Evolutionary conservation across 2,797 vertebrate genomes (phyloP), one percentile per base, ranked within the genome.

Genomic region (Pampus argenteus): DNA sequence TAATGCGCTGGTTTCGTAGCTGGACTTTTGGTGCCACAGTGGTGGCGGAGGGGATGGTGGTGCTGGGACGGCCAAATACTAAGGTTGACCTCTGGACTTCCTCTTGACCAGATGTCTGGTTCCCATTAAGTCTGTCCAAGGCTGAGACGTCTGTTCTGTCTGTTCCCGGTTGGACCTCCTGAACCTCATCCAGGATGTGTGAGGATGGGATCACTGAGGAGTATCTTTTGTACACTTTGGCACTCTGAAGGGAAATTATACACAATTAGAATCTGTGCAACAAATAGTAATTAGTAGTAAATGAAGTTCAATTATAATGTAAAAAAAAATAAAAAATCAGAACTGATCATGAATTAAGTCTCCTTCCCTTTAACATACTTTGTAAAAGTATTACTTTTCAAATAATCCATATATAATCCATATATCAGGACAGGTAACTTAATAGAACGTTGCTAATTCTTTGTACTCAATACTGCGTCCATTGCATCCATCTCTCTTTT

Each of bases 221-320:
- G 89, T 94, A 94, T 80, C 87, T 92, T 85, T 98, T 96, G 91
- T 82, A 93, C 11, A 91, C 84, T 84, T 92, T 93, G 81, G 93
- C 61, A 83, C 81, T 93, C 97, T 99, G 90, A 48, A 71, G 71
- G 81, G 14, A 72, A 36, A 89, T 74, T 72, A 87, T 4, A 40
- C 40, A 82, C 17, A 59, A 66, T 54, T 18, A 20, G 25, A 34
- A 49, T 59, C 4, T 48, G 0, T 58, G 23, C n/a, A 77, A 9
- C 28, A 38, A 14, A 20, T 47, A 42, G 5, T 2, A 60, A 49
- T 55, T 10, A 10, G 25, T 22, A 50, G 42, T 61, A 2, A 18
- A 20, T n/a, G 2, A 31, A 48, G 15, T 47, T 20, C 2, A 48
- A 18, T 23, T 52, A 22, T 26, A 18, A 26, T 17, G 13, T 42